Base-by-base conservation (phyloP, 2,888 invertebrate genomes). In the Oegoconia quadripuncta region DNA sequence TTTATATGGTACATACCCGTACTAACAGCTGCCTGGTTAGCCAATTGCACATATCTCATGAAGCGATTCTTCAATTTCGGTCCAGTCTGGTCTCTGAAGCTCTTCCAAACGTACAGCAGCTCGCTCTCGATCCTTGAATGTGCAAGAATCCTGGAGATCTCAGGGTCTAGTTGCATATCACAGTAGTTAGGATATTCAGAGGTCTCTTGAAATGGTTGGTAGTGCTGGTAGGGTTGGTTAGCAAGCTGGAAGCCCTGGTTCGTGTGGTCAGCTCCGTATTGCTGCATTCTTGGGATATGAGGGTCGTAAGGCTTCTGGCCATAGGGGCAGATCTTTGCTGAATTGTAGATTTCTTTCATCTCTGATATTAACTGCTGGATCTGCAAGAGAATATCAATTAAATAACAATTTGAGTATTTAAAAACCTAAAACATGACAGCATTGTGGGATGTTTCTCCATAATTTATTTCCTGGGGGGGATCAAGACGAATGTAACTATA, bases 41-140 rank as follows among this genome's bases (percentile, higher is more conserved):
- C 92, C 17, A 96, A 69, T 50, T 93, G 90, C 0, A 95, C 91
- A 54, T 95, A 96, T 87, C 93, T 89, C 87, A 93, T 91, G 64
- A 93, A 97, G 46, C 92, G 88, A 41, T 92, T 91, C 67, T 91
- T 92, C 72, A 96, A 84, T 15, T 91, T 91, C 0, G 92, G 93
- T 0, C 96, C 96, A 0, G 93, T 91, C 40, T 91, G 91, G 42
- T 96, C 93, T 46, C 96, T 89, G 91, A 95, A 97, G 38, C 92
- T 92, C 55, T 87, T 89, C 97, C 97, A 97, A 0, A 93, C 91
- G 53, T 94, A 91, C 12, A 91, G 60, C 30, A 96, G 74, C 59
- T 95, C 94, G 14, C 92, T 91, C 49, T 93, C 93, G 52, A 95
- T 92, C 44, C 92, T 88, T 0, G 94, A 94, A 62, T 91, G 90